A percentile compares a stretch with the other conserved stretches of the same genome.
Conservation (phyloP, 2,113 vertebrate species). For the Propithecus coquereli region DNA sequence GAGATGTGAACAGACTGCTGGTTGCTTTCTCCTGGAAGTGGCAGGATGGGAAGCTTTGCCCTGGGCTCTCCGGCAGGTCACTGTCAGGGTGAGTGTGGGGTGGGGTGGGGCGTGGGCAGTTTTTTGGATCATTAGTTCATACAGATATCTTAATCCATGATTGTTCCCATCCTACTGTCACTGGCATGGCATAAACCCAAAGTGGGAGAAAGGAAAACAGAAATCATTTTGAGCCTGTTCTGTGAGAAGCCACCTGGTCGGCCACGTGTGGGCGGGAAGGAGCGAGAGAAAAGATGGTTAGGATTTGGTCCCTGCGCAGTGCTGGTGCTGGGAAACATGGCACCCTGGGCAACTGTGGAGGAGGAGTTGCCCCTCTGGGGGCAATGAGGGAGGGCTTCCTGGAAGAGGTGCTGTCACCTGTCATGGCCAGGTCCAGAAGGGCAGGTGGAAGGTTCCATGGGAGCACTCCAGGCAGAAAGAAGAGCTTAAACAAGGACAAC, state of each 20-base stretch:
- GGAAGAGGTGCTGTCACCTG: background rate
- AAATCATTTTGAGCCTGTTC: background rate
- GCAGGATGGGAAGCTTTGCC: background rate
- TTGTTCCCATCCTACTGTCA: too few relatives aligned
- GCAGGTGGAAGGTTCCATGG: background rate
- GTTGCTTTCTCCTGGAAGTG: background rate
- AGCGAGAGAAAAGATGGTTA: background rate
- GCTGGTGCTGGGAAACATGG: background rate
- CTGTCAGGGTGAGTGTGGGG: background rate
- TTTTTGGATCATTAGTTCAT: background rate
- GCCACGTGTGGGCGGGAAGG: background rate
- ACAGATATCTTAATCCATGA: background rate
- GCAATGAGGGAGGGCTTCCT: background rate
- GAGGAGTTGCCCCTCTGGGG: rapidly evolving
- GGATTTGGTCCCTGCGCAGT: background rate
- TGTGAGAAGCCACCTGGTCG: background rate
- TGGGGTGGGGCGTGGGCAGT: background rate
- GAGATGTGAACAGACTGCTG: too few relatives aligned
- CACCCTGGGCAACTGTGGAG: background rate
- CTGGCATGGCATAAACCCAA: background rate
- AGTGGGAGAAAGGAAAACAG: background rate
- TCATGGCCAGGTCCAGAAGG: background rate
- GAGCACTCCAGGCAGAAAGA: background rate
- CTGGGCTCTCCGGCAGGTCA: background rate
- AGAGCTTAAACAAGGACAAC: background rate